Evolutionary conservation across 2,888 invertebrate species (phyloP).

Genomic region (Julus scanicus): DNA sequence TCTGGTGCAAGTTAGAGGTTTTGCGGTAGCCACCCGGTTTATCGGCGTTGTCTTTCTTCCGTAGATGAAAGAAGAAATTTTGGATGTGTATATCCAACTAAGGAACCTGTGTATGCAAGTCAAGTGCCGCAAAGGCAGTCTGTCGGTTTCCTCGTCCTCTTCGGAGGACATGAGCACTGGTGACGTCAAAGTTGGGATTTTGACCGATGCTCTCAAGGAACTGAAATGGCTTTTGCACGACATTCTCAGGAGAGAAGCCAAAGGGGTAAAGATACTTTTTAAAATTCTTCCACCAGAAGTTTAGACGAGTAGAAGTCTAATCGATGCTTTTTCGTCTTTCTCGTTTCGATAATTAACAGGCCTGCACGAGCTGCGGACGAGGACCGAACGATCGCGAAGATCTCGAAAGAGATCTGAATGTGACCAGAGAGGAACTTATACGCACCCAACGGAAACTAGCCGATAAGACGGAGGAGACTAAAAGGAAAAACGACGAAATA

Average conservation of each 20-base stretch:
- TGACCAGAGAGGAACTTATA: slow-evolving; percentile 58
- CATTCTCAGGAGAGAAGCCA: slow-evolving; percentile 59
- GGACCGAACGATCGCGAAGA: slow-evolving; percentile 59
- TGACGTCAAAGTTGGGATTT: slow-evolving; percentile 60
- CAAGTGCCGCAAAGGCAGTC: slow-evolving; percentile 61
- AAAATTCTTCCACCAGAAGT: no score
- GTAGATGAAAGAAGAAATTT: slow-evolving; percentile 68
- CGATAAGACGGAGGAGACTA: slow-evolving; percentile 55
- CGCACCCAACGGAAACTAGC: slow-evolving; percentile 56
- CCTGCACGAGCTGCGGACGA: slow-evolving; percentile 60
- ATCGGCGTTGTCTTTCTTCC: slow-evolving; percentile 46
- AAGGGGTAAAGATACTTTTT: slow-evolving; percentile 58
- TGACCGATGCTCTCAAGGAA: slow-evolving; percentile 62
- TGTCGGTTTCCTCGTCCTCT: slow-evolving; percentile 59
- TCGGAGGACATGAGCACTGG: slow-evolving; percentile 60
- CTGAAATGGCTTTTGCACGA: slow-evolving; percentile 63
- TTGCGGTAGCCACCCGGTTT: no score
- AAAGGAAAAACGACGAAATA: background rate
- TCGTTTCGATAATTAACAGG: slow-evolving; percentile 55
- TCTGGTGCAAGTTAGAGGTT: background rate
- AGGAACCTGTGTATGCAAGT: slow-evolving; percentile 66
- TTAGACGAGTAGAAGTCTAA: no score
- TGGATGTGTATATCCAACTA: slow-evolving; percentile 67
- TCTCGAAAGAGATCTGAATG: slow-evolving; percentile 59
- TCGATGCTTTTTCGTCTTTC: no score